Evolutionary conservation across 2,888 invertebrate genomes (phyloP), one percentile per base, ranked within the genome.

Genomic region (Apamea epomidion): DNA sequence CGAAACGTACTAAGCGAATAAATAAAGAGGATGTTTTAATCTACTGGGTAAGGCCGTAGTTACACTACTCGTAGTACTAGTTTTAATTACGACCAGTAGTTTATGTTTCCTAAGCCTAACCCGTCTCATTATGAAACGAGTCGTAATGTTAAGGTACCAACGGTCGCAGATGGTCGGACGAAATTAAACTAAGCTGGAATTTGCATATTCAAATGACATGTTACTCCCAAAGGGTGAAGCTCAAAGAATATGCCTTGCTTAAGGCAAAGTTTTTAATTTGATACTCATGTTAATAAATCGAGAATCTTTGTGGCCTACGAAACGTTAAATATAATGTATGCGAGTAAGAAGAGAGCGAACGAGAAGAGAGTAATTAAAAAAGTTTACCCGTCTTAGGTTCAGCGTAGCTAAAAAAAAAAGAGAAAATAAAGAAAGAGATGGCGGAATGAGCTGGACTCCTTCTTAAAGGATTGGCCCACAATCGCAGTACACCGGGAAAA

Each of bases 131-230:
- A 77, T 51, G 25, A 69, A 70, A 76, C 69, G 51, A 76, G 69
- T 78, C 72, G 65, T 69, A 75, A 69, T 71, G 71, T 77, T 68
- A 71, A 67, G 74, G 80, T 76, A 80, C 78, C 65, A 70, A 69
- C 64, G 78, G 80, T 81, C 85, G 80, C 91, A 91, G 91, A 90
- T 90, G 90, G 87, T 85, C 65, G 80, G 83, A 78, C 78, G 80
- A 88, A 90, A 91, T 91, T 92, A 88, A 88, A 85, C 87, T 87
- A 85, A 89, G 87, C 88, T 84, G 75, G 74, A 88, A 91, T 92
- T 92, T 91, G 89, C 91, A 91, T 92, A 91, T 90, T 90, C 84
- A 88, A 90, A 90, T 87, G 81, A 85, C 80, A 84, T 77, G 82
- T 85, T 85, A 86, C 84, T 87, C 84, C 73, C 79, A 80, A 76